A percentile compares a stretch with the other conserved stretches of the same genome.
Conservation (phyloP, 2,797 vertebrate genomes). For the Arnoldichthys spilopterus region DNA sequence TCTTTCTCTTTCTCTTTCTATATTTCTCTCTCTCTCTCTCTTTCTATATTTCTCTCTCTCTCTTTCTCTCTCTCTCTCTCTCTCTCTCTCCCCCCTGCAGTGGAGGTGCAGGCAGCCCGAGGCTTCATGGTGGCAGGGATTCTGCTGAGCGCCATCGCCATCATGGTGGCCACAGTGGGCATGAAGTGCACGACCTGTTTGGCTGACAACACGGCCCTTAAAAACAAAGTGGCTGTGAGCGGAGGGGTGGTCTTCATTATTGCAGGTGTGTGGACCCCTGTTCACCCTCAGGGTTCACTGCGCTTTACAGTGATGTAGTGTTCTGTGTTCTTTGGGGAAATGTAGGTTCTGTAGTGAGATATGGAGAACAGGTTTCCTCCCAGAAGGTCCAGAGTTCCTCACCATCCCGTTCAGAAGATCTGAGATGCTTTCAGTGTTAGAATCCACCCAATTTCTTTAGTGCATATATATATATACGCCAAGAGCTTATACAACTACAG, state of each 20-base stretch:
- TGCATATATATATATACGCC: too few species aligned
- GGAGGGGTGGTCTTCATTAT: conserved; percentile 87
- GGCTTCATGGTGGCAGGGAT: conserved; percentile 89
- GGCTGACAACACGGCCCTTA: conserved; percentile 80
- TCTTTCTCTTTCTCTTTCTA: too few species aligned
- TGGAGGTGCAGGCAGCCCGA: conserved; percentile 83
- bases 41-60: too few species aligned
- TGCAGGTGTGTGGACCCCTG: conserved; percentile 78
- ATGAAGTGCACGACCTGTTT: conserved; percentile 94
- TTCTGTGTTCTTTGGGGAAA: background rate
- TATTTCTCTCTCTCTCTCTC: background rate
- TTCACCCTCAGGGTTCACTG: too few species aligned
- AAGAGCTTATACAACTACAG: too few species aligned
- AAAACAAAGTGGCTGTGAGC: conserved; percentile 85
- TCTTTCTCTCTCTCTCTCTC: too few species aligned
- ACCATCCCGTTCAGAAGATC: too few species aligned
- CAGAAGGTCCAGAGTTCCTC: too few species aligned
- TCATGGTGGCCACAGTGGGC: conserved; percentile 81
- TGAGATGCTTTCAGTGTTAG: too few species aligned
- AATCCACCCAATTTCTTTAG: too few species aligned
- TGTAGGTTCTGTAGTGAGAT: background rate
- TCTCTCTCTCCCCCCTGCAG: conserved; percentile 64
- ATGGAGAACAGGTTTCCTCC: background rate
- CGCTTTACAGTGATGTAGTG: too few species aligned
- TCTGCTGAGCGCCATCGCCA: conserved; percentile 76